Conservation (phyloP, 2,113 vertebrate genomes). For the Catharus minimus region DNA sequence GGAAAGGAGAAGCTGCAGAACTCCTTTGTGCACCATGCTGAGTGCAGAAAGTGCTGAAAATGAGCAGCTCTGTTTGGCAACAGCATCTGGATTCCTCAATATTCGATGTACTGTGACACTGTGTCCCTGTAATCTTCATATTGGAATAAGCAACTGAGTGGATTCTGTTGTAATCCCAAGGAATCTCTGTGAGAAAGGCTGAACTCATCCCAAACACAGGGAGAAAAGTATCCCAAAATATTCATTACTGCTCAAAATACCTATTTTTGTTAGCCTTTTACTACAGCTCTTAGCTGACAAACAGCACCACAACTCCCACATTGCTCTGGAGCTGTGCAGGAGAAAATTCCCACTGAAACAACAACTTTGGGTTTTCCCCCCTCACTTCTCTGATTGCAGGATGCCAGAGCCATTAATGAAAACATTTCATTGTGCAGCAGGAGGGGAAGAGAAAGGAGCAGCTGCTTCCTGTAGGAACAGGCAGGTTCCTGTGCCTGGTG, state of each 20-base stretch:
- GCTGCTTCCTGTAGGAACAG: neutral
- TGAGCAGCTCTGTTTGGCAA: neutral
- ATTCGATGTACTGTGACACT: neutral
- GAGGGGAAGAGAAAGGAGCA: neutral
- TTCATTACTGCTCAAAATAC: neutral
- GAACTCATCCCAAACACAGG: accelerated
- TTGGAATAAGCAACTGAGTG: neutral
- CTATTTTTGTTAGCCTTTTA: neutral
- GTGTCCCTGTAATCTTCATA: neutral
- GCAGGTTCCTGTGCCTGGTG: neutral
- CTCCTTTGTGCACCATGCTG: neutral
- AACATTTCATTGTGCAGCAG: neutral
- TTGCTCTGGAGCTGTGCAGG: neutral
- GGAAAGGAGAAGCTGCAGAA: neutral
- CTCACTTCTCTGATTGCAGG: neutral
- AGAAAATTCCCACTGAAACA: neutral
- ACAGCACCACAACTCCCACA: neutral
- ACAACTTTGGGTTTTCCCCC: accelerated
- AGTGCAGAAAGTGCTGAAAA: neutral
- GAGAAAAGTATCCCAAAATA: neutral
- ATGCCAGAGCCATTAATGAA: neutral
- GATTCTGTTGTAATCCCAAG: neutral
- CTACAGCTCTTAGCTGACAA: neutral
- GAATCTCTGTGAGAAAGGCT: neutral
- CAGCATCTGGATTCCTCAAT: accelerated